Conservation (phyloP, 2,113 vertebrate genomes). For the Carassius carassius region DNA sequence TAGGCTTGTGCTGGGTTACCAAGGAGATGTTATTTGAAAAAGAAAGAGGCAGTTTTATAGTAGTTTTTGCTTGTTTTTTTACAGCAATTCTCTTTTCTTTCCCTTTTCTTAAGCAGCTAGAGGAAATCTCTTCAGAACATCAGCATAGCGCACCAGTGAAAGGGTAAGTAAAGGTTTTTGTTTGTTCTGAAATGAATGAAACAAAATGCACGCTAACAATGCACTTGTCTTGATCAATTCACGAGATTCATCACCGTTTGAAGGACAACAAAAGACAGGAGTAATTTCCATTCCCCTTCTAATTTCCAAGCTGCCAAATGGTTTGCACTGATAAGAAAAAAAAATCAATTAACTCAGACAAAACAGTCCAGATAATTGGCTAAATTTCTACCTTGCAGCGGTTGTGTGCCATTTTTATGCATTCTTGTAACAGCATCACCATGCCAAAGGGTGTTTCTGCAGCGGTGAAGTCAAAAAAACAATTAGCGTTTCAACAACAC, state of each 20-base stretch:
- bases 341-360: constrained; percentile 53
- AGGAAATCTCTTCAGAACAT: constrained; percentile 45
- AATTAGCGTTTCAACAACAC: constrained; percentile 57
- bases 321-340: constrained; percentile 46
- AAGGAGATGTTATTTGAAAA: constrained; percentile 60
- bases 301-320: constrained; percentile 37
- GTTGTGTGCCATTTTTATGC: constrained; percentile 49
- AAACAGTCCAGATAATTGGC: constrained; percentile 23
- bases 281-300: constrained; percentile 31
- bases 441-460: constrained; percentile 52
- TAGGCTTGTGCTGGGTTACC: constrained; percentile 63
- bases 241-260: constrained; percentile 23
- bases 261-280: constrained; percentile 44
- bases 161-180: constrained; percentile 46
- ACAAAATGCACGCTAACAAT: constrained; percentile 13
- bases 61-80: constrained; percentile 1
- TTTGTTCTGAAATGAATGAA: constrained; percentile 16
- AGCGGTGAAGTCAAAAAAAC: constrained; percentile 59
- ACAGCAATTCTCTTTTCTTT: not conserved
- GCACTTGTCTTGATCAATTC: constrained; percentile 21
- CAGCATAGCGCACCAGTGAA: constrained; percentile 15
- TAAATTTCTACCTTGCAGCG: constrained; percentile 9
- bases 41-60: constrained; percentile 53
- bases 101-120: constrained; percentile 34
- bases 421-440: constrained; percentile 16